Conservation (phyloP, 2,888 invertebrate species). For the Amphipyra berbera region DNA sequence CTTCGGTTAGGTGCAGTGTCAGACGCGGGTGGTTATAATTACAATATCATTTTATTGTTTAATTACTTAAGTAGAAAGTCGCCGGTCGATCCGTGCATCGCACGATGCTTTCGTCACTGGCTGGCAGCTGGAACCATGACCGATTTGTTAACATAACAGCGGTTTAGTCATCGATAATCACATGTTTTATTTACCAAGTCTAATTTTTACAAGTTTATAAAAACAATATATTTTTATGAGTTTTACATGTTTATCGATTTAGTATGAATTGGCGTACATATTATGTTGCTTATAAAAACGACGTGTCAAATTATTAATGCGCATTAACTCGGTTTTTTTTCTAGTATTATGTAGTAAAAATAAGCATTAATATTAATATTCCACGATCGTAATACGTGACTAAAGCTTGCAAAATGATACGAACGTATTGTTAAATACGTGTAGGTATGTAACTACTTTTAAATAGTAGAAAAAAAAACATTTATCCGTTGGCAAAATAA, state of each 20-base stretch:
- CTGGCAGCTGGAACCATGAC: constrained; percentile 51
- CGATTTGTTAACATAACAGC: constrained; percentile 54
- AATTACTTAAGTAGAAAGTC: constrained; percentile 77
- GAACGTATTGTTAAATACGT: constrained; percentile 42
- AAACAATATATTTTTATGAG: constrained; percentile 61
- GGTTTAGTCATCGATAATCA: constrained; percentile 64
- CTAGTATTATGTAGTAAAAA: constrained; percentile 48
- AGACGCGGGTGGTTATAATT: constrained; percentile 53
- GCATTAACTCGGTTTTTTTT: constrained; percentile 43
- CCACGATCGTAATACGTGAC: constrained; percentile 57
- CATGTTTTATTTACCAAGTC: constrained; percentile 72
- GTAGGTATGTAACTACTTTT: constrained; percentile 10
- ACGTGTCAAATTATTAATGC: constrained; percentile 52
- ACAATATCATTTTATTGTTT: constrained; percentile 73
- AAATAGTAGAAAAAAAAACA: constrained; percentile 9
- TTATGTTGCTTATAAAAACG: constrained; percentile 48
- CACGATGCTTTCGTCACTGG: constrained; percentile 60
- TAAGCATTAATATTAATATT: constrained; percentile 56
- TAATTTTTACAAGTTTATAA: constrained; percentile 66
- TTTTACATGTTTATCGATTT: constrained; percentile 64
- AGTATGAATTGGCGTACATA: constrained; percentile 59
- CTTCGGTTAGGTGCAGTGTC: constrained; percentile 45
- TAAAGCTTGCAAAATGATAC: constrained; percentile 50
- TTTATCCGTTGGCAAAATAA: constrained; percentile 7
- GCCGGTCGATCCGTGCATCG: constrained; percentile 45